Evolutionary conservation across 1,140 invertebrate genomes (phyloP).

Genomic region (Wasmannia auropunctata): DNA sequence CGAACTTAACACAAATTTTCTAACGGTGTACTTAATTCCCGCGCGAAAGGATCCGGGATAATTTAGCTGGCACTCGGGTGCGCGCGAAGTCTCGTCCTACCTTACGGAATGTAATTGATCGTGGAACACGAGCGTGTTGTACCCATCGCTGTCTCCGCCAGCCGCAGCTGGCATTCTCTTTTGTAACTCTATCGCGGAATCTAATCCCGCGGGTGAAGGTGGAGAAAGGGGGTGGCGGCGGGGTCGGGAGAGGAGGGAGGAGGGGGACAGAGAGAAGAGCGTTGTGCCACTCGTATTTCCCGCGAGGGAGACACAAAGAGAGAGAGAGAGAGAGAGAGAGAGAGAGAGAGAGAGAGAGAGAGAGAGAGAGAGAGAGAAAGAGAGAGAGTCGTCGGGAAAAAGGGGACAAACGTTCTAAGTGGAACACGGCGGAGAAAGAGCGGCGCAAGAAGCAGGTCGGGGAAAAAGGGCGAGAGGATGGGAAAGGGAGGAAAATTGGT

Average conservation of each 20-base stretch:
- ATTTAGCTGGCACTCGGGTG: background rate
- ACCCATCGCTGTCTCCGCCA: constrained; percentile 23
- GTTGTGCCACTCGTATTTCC: constrained; percentile 58
- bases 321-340: background rate
- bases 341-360: too few species aligned
- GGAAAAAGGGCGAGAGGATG: background rate
- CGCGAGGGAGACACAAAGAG: constrained; percentile 33
- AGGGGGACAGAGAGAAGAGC: too few species aligned
- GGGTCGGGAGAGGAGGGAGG: too few species aligned
- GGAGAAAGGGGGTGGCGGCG: background rate
- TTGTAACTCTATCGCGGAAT: constrained; percentile 55
- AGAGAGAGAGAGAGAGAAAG: constrained; percentile 18
- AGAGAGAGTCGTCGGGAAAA: constrained; percentile 40
- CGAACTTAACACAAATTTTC: too few species aligned
- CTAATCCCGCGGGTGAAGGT: constrained; percentile 49
- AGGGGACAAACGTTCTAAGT: constrained; percentile 6
- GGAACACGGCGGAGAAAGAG: background rate
- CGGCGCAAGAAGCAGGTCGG: background rate
- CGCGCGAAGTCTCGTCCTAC: background rate
- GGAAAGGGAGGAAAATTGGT: too few species aligned
- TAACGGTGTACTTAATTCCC: background rate
- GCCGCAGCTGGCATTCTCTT: constrained; percentile 49
- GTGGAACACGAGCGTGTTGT: constrained; percentile 28
- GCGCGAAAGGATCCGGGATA: background rate
- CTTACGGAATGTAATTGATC: background rate